These are phyloP conservation scores for Entelurus aequoreus DNA, from an alignment of 2,113 vertebrate species.

Conservation along the genomic window DNA sequence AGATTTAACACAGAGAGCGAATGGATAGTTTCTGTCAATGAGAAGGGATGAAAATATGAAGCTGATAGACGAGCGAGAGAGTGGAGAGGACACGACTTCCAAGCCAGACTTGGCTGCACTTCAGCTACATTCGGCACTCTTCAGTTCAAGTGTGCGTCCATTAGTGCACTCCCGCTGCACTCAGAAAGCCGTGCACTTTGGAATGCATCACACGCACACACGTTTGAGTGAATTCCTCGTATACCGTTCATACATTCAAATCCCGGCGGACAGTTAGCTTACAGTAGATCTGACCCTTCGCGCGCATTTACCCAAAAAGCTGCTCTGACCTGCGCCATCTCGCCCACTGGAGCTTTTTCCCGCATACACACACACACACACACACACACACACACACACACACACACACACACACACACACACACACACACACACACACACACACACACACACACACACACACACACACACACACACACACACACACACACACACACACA, in stretches of 20 bases:
- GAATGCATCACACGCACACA: conserved; percentile 41
- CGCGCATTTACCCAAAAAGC: conserved; percentile 37
- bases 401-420: too few species aligned
- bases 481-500: conserved; percentile 14
- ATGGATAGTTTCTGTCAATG: conserved; percentile 44
- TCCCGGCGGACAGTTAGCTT: conserved; percentile 31
- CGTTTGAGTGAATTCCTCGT: conserved; percentile 22
- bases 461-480: conserved; percentile 5
- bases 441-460: conserved; percentile 17
- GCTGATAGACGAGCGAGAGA: conserved; percentile 37
- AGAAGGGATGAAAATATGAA: conserved; percentile 36
- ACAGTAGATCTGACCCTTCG: conserved; percentile 26
- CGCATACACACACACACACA: conserved; percentile 7
- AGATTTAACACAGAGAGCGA: conserved; percentile 43
- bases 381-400: too few species aligned
- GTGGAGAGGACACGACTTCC: conserved; percentile 56
- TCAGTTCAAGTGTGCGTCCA: conserved; percentile 72
- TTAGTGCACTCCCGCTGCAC: conserved; percentile 70
- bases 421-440: background rate
- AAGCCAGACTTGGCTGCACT: conserved; percentile 71
- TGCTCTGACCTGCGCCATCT: conserved; percentile 34
- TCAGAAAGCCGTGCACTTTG: conserved; percentile 52
- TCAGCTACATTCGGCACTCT: conserved; percentile 70
- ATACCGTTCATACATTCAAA: conserved; percentile 35
- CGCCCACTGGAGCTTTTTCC: background rate